Evolutionary conservation across 2,113 vertebrate species (phyloP).

Genomic region (Tupaia chinensis): DNA sequence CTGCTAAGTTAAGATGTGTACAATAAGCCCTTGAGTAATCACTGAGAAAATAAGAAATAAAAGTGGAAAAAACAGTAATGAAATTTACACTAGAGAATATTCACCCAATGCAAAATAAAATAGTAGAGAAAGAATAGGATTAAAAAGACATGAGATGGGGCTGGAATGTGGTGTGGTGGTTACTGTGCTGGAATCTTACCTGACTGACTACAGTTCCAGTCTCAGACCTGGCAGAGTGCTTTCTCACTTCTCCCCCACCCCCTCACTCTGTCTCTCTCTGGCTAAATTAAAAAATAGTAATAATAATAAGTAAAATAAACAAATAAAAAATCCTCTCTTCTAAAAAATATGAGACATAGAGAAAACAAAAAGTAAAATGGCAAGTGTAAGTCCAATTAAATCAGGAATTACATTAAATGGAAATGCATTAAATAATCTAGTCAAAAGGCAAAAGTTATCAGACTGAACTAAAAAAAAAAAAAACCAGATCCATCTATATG

Average conservation of each 20-base stretch:
- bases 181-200: no score
- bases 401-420: slow-evolving; percentile 14
- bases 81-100: not conserved
- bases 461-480: not conserved
- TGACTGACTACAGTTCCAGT: no score
- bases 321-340: no score
- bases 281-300: no score
- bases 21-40: not conserved
- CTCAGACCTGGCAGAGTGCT: no score
- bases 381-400: not conserved
- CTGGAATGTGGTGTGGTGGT: no score
- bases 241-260: no score
- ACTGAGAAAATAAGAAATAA: not conserved
- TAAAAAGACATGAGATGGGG: not conserved
- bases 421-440: not conserved
- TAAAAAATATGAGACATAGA: not conserved
- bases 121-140: not conserved
- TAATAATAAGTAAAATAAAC: no score
- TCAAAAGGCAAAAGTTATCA: not conserved
- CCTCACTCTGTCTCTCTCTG: no score
- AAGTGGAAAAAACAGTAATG: not conserved
- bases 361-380: slow-evolving; percentile 1
- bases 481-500: not conserved
- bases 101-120: not conserved
- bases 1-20: not conserved